Evolutionary conservation across 2,113 vertebrate genomes (phyloP), one percentile per base, ranked within the genome.

Genomic region (Anoplopoma fimbria): DNA sequence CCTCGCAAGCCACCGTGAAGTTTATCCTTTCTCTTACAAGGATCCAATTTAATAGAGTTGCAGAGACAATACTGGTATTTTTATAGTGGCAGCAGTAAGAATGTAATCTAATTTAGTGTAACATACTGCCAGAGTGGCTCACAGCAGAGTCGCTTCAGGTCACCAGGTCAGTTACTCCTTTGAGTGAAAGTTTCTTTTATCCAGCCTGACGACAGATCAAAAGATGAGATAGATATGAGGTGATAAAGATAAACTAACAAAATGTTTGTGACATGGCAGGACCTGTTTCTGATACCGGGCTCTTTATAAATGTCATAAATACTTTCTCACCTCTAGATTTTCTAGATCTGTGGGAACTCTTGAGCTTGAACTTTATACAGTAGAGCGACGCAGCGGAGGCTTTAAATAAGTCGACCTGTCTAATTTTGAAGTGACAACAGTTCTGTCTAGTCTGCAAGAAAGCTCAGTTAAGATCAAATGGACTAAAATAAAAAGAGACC

Each of bases 391-490:
- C 53, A 69, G 68, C 34, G 40, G 40, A 57, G 25, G 27, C 57
- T 61, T 42, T 12, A 40, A 31, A 81, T 71, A 77, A 73, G 61
- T 58, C 67, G 25, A 45, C 17, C 53, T 2, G 36, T 79, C 70
- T 69, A 33, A 77, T 29, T 55, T 33, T 62, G 67, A 74, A 27
- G 60, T 60, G 72, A 67, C 34, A 63, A 75, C 63, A 51, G 61
- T 49, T 49, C 70, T 1, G 42, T 84, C 47, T 55, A n/a, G 77
- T 33, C 67, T 57, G 55, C 38, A 78, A 75, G 23, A 72, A 84
- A 79, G 53, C 40, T 25, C 72, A 45, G 57, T 45, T 33, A 69
- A 73, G 75, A 64, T 19, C 77, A 25, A 63, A 29, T 9, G 51
- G 51, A 62, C 68, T 71, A 36, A 75, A 83, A 77, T 67, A 53